Evolutionary conservation across 92 coral and sea anemone genomes (phyloP).

Genomic region (Siderastrea radians): DNA sequence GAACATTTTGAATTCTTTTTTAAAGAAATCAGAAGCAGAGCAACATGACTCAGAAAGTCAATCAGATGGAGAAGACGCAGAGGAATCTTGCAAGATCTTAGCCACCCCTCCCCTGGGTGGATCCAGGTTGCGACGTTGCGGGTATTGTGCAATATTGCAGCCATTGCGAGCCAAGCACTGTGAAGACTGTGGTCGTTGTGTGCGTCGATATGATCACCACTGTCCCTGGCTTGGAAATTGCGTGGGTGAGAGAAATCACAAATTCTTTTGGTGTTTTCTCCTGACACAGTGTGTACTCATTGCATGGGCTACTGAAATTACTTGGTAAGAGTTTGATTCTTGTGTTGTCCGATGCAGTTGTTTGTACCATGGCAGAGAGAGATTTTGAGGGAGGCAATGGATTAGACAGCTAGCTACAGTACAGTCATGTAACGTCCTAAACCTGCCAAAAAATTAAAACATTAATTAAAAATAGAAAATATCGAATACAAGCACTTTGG

Average conservation of each 20-base stretch:
- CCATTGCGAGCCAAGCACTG: slow-evolving; percentile 98
- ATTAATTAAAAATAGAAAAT: too few relatives aligned
- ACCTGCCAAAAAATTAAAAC: too few relatives aligned
- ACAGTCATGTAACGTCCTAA: too few relatives aligned
- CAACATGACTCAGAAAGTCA: slow-evolving; percentile 74
- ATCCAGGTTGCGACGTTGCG: slow-evolving; percentile 93
- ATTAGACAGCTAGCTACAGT: too few relatives aligned
- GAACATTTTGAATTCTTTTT: neutral
- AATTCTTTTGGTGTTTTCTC: slow-evolving; percentile 96
- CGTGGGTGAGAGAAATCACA: slow-evolving; percentile 98
- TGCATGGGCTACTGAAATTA: slow-evolving; percentile 92
- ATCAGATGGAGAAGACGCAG: slow-evolving; percentile 84
- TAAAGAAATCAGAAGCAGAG: slow-evolving; percentile 32
- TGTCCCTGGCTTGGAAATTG: slow-evolving; percentile 99
- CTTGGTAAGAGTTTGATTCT: slow-evolving; percentile 73
- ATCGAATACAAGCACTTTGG: too few relatives aligned
- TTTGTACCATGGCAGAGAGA: too few relatives aligned
- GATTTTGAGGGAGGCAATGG: too few relatives aligned
- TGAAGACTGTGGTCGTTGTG: slow-evolving; percentile 99
- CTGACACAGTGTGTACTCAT: slow-evolving; percentile 83
- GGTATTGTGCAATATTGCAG: slow-evolving; percentile 94
- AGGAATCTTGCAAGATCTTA: slow-evolving; percentile 93
- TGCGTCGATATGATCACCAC: slow-evolving; percentile 98
- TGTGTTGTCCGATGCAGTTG: too few relatives aligned
- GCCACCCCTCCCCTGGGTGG: slow-evolving; percentile 97